Conservation (phyloP, 2,797 vertebrate species). For the Gambusia yucatana region DNA sequence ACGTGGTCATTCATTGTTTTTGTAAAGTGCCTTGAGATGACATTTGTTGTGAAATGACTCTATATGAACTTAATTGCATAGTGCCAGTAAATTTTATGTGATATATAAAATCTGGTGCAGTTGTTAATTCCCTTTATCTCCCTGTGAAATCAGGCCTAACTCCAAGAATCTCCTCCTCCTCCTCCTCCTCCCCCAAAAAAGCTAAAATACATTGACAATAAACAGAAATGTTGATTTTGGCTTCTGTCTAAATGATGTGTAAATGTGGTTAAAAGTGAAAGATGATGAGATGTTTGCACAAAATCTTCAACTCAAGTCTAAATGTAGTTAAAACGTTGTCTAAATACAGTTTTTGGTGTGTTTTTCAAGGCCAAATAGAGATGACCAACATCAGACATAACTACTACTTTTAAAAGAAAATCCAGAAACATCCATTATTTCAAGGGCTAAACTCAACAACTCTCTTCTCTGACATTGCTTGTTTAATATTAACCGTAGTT, state of each 20-base stretch:
- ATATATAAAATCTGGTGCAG: not conserved
- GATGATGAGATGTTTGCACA: not conserved
- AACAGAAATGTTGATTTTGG: not conserved
- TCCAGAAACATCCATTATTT: not conserved
- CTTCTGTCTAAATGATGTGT: not conserved
- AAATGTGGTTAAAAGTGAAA: not conserved
- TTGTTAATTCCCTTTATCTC: not conserved
- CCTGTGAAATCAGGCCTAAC: not conserved
- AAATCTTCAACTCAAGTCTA: not conserved
- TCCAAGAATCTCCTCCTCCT: not conserved
- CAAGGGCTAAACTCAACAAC: not conserved
- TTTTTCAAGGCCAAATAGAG: not conserved
- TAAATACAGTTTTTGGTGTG: not conserved
- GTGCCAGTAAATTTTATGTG: not conserved
- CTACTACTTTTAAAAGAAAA: not conserved
- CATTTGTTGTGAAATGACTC: not conserved
- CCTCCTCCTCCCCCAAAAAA: not conserved
- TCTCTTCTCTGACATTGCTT: not conserved
- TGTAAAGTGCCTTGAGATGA: not conserved
- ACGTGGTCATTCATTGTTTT: not conserved
- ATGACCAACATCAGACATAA: not conserved
- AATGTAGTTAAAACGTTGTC: not conserved
- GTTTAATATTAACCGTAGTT: conserved; percentile 19
- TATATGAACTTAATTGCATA: not conserved
- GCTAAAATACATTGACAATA: not conserved